Percentiles rank a stretch among this genome's conserved stretches.
phyloP scores from a whole-genome alignment of 2,113 vertebrate genomes.

The Ranitomeya imitator region DNA sequence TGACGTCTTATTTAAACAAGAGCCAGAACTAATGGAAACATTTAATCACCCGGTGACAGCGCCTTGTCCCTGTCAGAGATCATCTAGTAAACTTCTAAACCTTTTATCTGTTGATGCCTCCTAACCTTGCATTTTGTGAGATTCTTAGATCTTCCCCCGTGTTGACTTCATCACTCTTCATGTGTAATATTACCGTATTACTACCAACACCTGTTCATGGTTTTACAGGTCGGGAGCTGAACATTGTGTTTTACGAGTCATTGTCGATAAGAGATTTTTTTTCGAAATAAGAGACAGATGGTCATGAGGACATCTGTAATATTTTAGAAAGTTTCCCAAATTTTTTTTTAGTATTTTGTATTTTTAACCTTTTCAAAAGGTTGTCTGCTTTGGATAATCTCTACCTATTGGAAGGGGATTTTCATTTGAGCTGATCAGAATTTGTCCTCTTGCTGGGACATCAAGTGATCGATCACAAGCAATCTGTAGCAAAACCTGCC shows the following conservation, averaged over 20 bases:
- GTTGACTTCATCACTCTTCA: not conserved
- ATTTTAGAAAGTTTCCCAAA: not conserved
- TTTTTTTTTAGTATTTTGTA: not conserved
- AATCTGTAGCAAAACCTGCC: too few relatives aligned
- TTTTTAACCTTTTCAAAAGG: not conserved
- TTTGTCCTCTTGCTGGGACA: not conserved
- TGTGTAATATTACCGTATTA: not conserved
- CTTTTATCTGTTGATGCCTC: slow-evolving; percentile 41
- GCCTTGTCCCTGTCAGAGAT: slow-evolving; percentile 9
- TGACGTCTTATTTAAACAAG: slow-evolving; percentile 42
- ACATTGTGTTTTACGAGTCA: not conserved
- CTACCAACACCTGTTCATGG: slow-evolving; percentile 8
- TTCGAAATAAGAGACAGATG: not conserved
- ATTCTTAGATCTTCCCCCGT: slow-evolving; percentile 13
- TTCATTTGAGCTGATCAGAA: not conserved
- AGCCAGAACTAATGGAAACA: slow-evolving; percentile 48
- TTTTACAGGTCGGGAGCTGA: not conserved
- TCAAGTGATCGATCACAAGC: too few relatives aligned
- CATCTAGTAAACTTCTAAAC: slow-evolving; percentile 11
- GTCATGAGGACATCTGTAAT: not conserved
- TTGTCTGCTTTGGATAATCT: not conserved
- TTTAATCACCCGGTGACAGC: slow-evolving; percentile 28
- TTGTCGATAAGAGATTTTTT: not conserved
- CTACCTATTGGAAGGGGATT: not conserved
- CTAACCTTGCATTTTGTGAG: not conserved